Conservation (phyloP, 1,140 invertebrate species). For the Bombus confusus region DNA sequence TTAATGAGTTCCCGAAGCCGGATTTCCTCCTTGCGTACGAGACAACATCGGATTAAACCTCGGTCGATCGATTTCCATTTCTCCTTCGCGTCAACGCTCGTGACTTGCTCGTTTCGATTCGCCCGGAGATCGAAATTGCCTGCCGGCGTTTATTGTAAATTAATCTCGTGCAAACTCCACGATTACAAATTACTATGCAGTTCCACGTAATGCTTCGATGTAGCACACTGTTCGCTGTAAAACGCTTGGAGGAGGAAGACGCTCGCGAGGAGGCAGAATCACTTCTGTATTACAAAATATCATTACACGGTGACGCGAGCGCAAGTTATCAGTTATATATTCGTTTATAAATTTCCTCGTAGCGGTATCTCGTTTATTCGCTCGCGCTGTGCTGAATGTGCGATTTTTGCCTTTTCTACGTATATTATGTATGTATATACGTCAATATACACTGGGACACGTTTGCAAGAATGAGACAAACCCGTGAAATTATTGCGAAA, state of each 20-base stretch:
- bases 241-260: neutral
- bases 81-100: slow-evolving; percentile 21
- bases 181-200: neutral
- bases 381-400: neutral
- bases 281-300: neutral
- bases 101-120: neutral
- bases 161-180: neutral
- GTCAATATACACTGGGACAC: neutral
- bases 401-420: neutral
- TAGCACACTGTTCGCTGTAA: neutral
- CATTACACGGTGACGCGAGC: neutral
- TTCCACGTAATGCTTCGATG: neutral
- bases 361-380: neutral
- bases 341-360: slow-evolving; percentile 1
- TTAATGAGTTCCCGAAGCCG: slow-evolving; percentile 17
- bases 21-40: slow-evolving; percentile 20
- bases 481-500: neutral
- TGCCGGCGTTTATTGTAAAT: slow-evolving; percentile 15
- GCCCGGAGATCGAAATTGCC: neutral
- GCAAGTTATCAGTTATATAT: neutral
- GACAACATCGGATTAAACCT: slow-evolving; percentile 24
- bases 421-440: neutral
- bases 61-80: slow-evolving; percentile 42
- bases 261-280: neutral
- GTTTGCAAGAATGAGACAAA: neutral